These are phyloP conservation scores for Caenorhabditis sinica DNA, from an alignment of 2,888 invertebrate genomes.

Conservation along the genomic window DNA sequence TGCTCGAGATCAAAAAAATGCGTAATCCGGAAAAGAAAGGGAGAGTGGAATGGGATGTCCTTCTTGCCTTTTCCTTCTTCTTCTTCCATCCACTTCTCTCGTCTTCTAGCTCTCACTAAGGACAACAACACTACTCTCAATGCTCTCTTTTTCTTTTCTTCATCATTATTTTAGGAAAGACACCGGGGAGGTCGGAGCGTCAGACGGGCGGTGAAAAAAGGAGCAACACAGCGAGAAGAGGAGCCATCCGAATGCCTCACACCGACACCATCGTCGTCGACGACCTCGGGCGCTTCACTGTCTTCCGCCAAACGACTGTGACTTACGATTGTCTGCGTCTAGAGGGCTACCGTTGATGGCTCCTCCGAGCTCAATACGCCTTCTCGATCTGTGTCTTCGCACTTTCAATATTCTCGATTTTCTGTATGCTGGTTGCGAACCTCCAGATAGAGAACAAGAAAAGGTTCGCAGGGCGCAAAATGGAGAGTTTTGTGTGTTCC, in stretches of 20 bases:
- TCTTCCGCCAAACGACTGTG: constrained; percentile 21
- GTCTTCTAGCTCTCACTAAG: constrained; percentile 55
- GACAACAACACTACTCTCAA: constrained; percentile 57
- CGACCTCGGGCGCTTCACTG: constrained; percentile 31
- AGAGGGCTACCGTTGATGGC: constrained; percentile 6
- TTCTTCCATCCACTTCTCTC: constrained; percentile 45
- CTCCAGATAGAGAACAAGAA: constrained; percentile 21
- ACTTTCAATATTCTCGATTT: constrained; percentile 46
- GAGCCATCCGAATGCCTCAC: constrained; percentile 20
- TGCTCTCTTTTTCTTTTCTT: constrained; percentile 53
- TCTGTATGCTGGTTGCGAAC: constrained; percentile 44
- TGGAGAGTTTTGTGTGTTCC: constrained; percentile 39
- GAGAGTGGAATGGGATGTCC: constrained; percentile 33
- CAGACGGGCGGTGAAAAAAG: constrained; percentile 46
- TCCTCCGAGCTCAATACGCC: neutral
- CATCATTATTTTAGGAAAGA: constrained; percentile 62
- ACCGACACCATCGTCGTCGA: constrained; percentile 39
- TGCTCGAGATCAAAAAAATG: constrained; percentile 10
- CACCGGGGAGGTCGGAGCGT: constrained; percentile 56
- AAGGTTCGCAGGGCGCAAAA: neutral
- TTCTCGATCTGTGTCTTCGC: constrained; percentile 59
- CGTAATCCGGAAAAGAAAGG: constrained; percentile 44
- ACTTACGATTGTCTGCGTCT: constrained; percentile 56
- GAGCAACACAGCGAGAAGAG: constrained; percentile 23
- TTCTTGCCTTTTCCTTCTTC: constrained; percentile 21